Conservation (phyloP, 2,797 vertebrate species). For the Sebastes nivosus region DNA sequence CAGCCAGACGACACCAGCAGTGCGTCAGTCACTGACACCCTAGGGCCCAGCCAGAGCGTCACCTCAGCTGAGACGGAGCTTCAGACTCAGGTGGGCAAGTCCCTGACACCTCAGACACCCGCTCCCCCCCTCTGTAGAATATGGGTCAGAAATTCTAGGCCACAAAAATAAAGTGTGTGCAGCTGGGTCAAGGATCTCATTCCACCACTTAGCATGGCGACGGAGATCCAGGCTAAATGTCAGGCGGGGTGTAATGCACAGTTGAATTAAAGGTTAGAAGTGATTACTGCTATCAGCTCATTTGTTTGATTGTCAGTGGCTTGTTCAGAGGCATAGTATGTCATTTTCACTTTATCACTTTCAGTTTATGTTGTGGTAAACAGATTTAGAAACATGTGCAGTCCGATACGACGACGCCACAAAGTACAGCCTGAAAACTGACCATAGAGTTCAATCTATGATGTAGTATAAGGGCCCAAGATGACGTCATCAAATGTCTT, state of each 20-base stretch:
- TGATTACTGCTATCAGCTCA: background rate
- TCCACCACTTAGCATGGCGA: constrained; percentile 44
- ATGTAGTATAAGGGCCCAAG: background rate
- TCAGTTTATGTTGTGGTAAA: background rate
- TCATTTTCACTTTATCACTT: background rate
- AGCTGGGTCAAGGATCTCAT: constrained; percentile 50
- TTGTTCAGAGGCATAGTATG: background rate
- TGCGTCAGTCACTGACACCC: constrained; percentile 75
- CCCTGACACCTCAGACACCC: background rate
- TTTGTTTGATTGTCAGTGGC: background rate
- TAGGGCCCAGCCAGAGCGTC: constrained; percentile 66
- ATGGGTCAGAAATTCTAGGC: constrained; percentile 60
- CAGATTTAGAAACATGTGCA: background rate
- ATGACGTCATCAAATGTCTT: too few species aligned
- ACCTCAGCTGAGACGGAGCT: constrained; percentile 54
- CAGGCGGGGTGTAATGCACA: background rate
- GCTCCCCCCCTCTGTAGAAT: constrained; percentile 2
- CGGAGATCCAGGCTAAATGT: background rate
- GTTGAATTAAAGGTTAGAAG: constrained; percentile 6
- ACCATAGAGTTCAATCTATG: background rate
- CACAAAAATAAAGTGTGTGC: constrained; percentile 47
- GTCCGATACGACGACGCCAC: background rate
- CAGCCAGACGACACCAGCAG: constrained; percentile 77
- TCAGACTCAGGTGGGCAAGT: constrained; percentile 70
- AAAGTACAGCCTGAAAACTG: background rate